These are phyloP conservation scores for Pempheris klunzingeri DNA, from an alignment of 2,797 vertebrate genomes.

Conservation along the genomic window DNA sequence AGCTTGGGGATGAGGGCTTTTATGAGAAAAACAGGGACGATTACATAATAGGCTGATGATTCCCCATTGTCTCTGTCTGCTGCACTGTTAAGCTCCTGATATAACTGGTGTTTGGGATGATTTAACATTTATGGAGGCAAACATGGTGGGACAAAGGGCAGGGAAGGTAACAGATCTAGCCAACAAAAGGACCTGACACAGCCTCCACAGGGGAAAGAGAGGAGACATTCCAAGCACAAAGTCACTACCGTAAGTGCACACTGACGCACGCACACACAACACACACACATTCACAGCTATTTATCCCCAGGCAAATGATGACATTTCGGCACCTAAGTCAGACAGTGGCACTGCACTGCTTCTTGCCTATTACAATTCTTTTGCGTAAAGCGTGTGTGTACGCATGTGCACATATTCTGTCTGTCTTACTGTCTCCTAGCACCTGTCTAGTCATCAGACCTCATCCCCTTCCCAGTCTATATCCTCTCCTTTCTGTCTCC, in stretches of 20 bases:
- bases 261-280: conserved; percentile 30
- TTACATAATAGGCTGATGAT: conserved; percentile 56
- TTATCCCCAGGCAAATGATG: conserved; percentile 56
- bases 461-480: conserved; percentile 32
- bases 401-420: conserved; percentile 23
- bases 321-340: conserved; percentile 72
- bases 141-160: conserved; percentile 67
- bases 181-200: conserved; percentile 64
- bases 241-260: conserved; percentile 15
- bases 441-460: conserved; percentile 47
- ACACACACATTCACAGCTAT: conserved; percentile 45
- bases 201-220: conserved; percentile 40
- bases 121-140: conserved; percentile 61
- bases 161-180: conserved; percentile 57
- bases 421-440: conserved; percentile 36
- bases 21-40: conserved; percentile 23
- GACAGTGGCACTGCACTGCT: conserved; percentile 30
- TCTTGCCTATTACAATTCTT: conserved; percentile 29
- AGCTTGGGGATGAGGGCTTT: conserved; percentile 25
- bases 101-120: conserved; percentile 44
- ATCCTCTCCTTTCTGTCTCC: conserved; percentile 24
- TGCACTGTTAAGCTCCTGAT: conserved; percentile 25
- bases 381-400: conserved; percentile 27
- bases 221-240: conserved; percentile 33
- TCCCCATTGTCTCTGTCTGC: conserved; percentile 40